Evolutionary conservation across 2,113 vertebrate species (phyloP), one percentile per base, ranked within the genome.

Genomic region (Hyperoodon ampullatus): DNA sequence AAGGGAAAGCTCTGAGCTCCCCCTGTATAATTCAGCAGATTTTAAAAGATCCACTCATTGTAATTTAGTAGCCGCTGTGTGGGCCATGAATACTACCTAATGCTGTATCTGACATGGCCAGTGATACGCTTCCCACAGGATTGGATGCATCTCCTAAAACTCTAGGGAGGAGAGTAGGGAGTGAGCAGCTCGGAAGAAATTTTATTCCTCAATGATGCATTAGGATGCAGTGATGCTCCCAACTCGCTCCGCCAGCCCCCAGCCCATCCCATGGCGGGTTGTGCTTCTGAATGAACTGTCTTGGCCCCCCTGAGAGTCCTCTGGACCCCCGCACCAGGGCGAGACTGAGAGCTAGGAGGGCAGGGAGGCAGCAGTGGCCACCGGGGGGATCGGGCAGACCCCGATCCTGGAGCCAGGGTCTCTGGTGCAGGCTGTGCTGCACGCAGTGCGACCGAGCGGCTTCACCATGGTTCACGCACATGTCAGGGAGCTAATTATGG

Each of bases 221-320:
- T 2, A 50, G 21, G 39, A 24, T 53, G 7, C 30, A 39, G 4
- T 0, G 0, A 35, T 61, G 44, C 1, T 13, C 50, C 88, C 8
- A 10, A 21, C 14, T 74, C 53, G 4, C 44, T 33, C 50, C 9
- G 2, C 44, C 82, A 72, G 80, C n/a, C 66, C 26, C 63, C 9
- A 1, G 68, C 89, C 78, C 30, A 24, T 33, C 82, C 24, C 10
- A 3, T 1, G 7, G 12, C 47, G 39, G 13, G 18, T 13, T 63
- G 11, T 50, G 55, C 5, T 84, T 88, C 50, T 75, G 35, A 82
- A 33, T 72, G 63, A 94, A 68, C 82, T n/a, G 1, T 0, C 42
- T 47, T 39, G 47, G 53, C 30, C 88, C 60, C 26, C 84, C 39
- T 7, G 53, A 35, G 50, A 89, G 61, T 23, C 60, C 23, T 61